These are phyloP conservation scores for Mastacembelus armatus DNA, from an alignment of 2,797 vertebrate genomes.

Conservation along the genomic window DNA sequence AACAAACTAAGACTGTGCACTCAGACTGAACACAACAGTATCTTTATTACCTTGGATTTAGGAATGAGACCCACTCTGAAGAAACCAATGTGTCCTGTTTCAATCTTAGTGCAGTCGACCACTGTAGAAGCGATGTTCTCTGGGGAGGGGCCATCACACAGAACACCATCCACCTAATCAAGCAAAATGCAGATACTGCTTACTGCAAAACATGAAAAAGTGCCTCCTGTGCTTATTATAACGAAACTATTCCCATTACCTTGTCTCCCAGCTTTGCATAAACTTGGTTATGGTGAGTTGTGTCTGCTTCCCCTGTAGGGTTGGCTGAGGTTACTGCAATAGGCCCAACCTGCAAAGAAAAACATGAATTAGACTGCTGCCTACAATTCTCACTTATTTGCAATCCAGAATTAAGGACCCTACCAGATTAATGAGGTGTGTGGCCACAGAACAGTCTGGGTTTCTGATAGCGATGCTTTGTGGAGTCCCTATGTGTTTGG, in stretches of 20 bases:
- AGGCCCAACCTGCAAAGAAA: constrained; percentile 86
- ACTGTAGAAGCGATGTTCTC: constrained; percentile 93
- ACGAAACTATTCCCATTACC: constrained; percentile 69
- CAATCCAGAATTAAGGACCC: too few species aligned
- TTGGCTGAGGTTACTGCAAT: constrained; percentile 93
- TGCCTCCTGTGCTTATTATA: not conserved
- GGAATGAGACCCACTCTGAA: constrained; percentile 91
- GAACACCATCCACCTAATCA: constrained; percentile 88
- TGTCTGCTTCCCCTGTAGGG: constrained; percentile 93
- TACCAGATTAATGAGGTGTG: constrained; percentile 90
- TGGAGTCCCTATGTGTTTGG: constrained; percentile 89
- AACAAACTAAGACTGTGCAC: not conserved
- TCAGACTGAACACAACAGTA: not conserved
- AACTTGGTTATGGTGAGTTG: constrained; percentile 94
- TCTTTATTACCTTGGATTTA: constrained; percentile 87
- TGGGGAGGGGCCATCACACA: constrained; percentile 91
- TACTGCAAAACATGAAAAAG: not conserved
- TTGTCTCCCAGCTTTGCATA: constrained; percentile 90
- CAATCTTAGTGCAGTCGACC: constrained; percentile 92
- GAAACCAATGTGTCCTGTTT: constrained; percentile 88
- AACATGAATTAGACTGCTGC: too few species aligned
- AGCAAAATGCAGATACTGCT: constrained; percentile 5
- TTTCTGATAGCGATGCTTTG: constrained; percentile 90
- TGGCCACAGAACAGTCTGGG: constrained; percentile 90
- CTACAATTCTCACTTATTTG: too few species aligned